A percentile compares a stretch with the other conserved stretches of the same genome.
Evolutionary conservation across 2,113 vertebrate genomes (phyloP).

Genomic region (Bos indicus): DNA sequence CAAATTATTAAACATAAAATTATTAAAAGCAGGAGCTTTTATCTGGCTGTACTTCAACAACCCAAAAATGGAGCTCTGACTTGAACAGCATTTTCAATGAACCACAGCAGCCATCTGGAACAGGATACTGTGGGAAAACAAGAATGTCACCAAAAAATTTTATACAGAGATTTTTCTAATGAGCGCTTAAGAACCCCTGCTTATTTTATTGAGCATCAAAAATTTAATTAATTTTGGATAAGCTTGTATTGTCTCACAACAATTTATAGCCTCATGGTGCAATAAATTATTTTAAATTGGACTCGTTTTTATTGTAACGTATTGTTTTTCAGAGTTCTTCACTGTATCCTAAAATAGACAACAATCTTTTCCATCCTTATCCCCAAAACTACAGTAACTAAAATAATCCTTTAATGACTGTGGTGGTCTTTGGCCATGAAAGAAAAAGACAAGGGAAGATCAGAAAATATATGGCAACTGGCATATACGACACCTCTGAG

Average conservation of each 20-base stretch:
- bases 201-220: conserved; percentile 63
- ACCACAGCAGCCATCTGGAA: conserved; percentile 13
- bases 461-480: neutral
- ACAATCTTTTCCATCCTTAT: neutral
- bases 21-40: conserved; percentile 41
- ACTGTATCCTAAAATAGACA: conserved; percentile 11
- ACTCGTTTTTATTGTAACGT: conserved; percentile 47
- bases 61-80: conserved; percentile 1
- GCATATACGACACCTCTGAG: neutral
- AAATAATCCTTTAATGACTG: neutral
- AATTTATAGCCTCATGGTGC: conserved; percentile 35
- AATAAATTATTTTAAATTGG: conserved; percentile 21
- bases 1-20: neutral
- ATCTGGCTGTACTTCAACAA: conserved; percentile 25
- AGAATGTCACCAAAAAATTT: conserved; percentile 45
- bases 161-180: conserved; percentile 48
- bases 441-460: neutral
- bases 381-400: neutral
- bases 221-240: conserved; percentile 60
- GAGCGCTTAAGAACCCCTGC: conserved; percentile 36
- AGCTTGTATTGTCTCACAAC: conserved; percentile 36
- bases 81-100: conserved; percentile 19
- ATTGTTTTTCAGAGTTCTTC: conserved; percentile 31
- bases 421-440: neutral
- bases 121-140: conserved; percentile 17